A percentile compares a stretch with the other conserved stretches of the same genome.
Conservation (phyloP, 1,140 invertebrate genomes). For the Heliconius nattereri region DNA sequence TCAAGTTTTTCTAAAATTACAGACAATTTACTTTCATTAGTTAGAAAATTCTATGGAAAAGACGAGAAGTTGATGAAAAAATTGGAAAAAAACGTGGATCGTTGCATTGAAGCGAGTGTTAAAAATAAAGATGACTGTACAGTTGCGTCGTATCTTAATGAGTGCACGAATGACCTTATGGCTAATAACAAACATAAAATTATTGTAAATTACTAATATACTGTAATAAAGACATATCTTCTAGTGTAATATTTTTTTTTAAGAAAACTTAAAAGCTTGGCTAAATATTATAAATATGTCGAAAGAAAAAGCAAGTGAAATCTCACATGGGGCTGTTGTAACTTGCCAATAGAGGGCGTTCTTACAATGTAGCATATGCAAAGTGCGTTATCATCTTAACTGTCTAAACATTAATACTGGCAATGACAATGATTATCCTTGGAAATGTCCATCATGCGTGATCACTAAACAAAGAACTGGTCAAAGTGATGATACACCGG, state of each 20-base stretch:
- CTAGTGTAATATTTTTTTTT: too few species aligned
- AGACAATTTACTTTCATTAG: conserved; percentile 57
- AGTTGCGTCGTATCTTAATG: conserved; percentile 61
- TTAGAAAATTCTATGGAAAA: conserved; percentile 68
- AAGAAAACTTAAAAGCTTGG: background rate
- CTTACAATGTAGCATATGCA: background rate
- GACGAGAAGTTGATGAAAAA: conserved; percentile 70
- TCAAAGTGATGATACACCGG: background rate
- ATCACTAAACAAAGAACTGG: background rate
- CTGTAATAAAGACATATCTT: conserved; percentile 17
- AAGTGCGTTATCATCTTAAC: background rate
- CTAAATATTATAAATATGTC: background rate
- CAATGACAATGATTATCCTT: background rate
- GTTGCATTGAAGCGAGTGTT: conserved; percentile 58
- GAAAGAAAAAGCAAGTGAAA: background rate
- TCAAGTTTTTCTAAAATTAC: conserved; percentile 31
- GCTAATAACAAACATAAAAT: conserved; percentile 63
- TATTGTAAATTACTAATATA: conserved; percentile 55
- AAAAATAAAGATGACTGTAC: conserved; percentile 56
- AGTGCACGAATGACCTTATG: conserved; percentile 70
- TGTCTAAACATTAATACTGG: background rate
- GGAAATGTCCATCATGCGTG: background rate
- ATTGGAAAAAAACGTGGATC: conserved; percentile 65
- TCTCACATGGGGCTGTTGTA: conserved; percentile 7
- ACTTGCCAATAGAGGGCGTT: background rate